Evolutionary conservation across 2,888 invertebrate genomes (phyloP).

Genomic region (Agrochola macilenta): DNA sequence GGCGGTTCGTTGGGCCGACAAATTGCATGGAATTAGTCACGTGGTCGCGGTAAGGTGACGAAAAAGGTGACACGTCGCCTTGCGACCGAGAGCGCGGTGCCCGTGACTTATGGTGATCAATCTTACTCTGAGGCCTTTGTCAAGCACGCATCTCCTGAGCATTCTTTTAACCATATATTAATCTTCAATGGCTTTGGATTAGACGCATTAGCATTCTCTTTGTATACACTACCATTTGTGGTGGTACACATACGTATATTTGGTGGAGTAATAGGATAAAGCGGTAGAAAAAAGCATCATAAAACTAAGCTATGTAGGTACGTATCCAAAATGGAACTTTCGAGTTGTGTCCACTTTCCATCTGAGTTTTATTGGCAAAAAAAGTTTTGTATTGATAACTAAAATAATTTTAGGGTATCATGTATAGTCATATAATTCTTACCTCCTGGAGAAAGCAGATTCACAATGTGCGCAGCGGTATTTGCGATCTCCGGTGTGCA

Average conservation of each 20-base stretch:
- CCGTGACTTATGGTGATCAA: conserved; percentile 83
- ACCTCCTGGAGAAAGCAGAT: conserved; percentile 98
- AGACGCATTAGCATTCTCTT: conserved; percentile 77
- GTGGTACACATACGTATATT: conserved; percentile 16
- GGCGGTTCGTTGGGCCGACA: conserved; percentile 86
- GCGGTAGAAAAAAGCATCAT: neutral
- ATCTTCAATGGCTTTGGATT: conserved; percentile 76
- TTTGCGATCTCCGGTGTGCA: conserved; percentile 97
- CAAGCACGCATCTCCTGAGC: conserved; percentile 80
- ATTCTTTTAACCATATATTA: conserved; percentile 73
- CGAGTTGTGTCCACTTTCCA: neutral
- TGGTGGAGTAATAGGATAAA: conserved; percentile 32
- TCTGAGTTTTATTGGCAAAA: neutral
- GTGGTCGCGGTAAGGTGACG: conserved; percentile 89
- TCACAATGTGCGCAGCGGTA: conserved; percentile 97
- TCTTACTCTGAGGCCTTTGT: conserved; percentile 83
- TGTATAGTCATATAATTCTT: conserved; percentile 57
- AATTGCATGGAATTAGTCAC: conserved; percentile 90
- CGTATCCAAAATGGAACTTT: neutral
- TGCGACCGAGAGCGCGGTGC: conserved; percentile 74
- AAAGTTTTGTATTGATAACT: neutral
- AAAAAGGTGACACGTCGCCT: conserved; percentile 89
- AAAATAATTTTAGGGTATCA: neutral
- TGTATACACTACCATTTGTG: conserved; percentile 54
- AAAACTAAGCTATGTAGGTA: neutral